Percentiles rank a stretch among this genome's conserved stretches.
phyloP scores from a whole-genome alignment of 2,113 vertebrate genomes.

The Cromileptes altivelis region DNA sequence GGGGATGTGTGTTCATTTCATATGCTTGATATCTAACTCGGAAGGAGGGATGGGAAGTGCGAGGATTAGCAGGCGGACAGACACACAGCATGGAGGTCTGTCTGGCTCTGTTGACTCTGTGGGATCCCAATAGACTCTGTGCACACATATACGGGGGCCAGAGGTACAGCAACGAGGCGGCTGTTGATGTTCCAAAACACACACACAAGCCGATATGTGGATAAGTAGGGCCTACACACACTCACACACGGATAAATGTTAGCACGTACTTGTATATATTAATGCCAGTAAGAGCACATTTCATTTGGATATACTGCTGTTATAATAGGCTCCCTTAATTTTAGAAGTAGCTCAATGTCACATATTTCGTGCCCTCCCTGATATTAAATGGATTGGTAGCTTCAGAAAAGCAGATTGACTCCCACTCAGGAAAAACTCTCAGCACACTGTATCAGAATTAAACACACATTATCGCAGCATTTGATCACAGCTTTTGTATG shows the following conservation, averaged over 20 bases:
- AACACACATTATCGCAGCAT: constrained; percentile 33
- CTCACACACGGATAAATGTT: constrained; percentile 12
- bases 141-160: constrained; percentile 32
- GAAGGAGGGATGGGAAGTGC: constrained; percentile 50
- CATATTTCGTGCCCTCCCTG: constrained; percentile 13
- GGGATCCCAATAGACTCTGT: constrained; percentile 53
- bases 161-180: constrained; percentile 23
- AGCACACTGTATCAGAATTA: neutral
- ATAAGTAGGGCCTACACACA: neutral
- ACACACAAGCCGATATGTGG: constrained; percentile 29
- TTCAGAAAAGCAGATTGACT: constrained; percentile 42
- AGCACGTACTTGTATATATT: neutral
- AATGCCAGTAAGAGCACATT: neutral
- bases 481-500: neutral
- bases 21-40: constrained; percentile 69
- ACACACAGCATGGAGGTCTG: constrained; percentile 46
- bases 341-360: constrained; percentile 33
- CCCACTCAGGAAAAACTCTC: constrained; percentile 23
- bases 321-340: constrained; percentile 29
- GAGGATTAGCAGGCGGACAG: constrained; percentile 65
- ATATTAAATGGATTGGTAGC: constrained; percentile 37
- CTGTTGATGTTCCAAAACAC: constrained; percentile 42
- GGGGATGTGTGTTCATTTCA: constrained; percentile 73
- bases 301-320: neutral
- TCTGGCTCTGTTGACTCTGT: constrained; percentile 68